These are phyloP conservation scores for Trichacis sp. DNA, from an alignment of 2,888 invertebrate species.

Conservation along the genomic window DNA sequence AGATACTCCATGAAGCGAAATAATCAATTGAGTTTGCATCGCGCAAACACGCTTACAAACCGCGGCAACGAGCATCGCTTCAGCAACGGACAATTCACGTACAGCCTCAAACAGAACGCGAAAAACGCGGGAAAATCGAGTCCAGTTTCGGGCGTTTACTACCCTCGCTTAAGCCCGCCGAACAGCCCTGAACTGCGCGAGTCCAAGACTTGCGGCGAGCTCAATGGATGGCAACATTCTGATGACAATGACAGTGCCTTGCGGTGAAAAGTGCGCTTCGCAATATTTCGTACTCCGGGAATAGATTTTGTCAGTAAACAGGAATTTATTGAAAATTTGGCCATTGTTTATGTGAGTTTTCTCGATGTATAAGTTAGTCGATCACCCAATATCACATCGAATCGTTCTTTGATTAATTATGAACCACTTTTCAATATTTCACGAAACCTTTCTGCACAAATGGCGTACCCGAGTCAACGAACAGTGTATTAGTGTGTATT, in stretches of 20 bases:
- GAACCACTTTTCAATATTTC: too few relatives aligned
- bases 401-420: too few relatives aligned
- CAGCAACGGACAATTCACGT: constrained; percentile 38
- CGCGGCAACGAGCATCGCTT: constrained; percentile 11
- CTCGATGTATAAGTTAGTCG: too few relatives aligned
- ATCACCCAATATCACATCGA: too few relatives aligned
- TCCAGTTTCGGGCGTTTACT: constrained; percentile 70
- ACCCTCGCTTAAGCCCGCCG: constrained; percentile 69
- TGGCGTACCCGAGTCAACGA: too few relatives aligned
- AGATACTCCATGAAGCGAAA: constrained; percentile 76
- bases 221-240: constrained; percentile 32
- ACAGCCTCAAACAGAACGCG: constrained; percentile 40
- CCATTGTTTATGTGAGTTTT: neutral
- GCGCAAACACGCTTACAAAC: constrained; percentile 24
- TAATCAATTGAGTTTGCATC: constrained; percentile 55
- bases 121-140: constrained; percentile 54
- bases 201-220: constrained; percentile 19
- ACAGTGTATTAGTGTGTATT: too few relatives aligned
- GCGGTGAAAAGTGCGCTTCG: constrained; percentile 22
- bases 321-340: neutral
- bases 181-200: constrained; percentile 52
- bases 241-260: constrained; percentile 21
- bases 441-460: too few relatives aligned
- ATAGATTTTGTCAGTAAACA: neutral
- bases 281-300: neutral